These are phyloP conservation scores for Dascyllus trimaculatus DNA, from an alignment of 2,113 vertebrate genomes.

Conservation along the genomic window DNA sequence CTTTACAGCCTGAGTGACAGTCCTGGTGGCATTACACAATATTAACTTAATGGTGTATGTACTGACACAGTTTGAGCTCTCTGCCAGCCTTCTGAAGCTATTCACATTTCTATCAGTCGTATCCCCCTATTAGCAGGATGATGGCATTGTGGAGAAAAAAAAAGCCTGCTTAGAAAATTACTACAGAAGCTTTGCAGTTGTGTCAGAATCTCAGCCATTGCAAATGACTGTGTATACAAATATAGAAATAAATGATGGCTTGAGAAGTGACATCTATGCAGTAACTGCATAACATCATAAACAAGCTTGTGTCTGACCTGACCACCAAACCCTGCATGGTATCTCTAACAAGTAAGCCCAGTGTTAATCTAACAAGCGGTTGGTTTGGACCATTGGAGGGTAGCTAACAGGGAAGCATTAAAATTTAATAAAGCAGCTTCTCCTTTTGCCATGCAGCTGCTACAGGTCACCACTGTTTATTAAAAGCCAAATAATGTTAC, in stretches of 20 bases:
- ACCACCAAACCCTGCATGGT: not conserved
- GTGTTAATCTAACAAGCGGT: conserved; percentile 11
- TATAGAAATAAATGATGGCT: not conserved
- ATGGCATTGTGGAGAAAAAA: conserved; percentile 19
- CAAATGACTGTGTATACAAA: not conserved
- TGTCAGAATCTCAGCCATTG: conserved; percentile 23
- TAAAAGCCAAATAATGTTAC: not conserved
- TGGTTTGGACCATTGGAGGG: conserved; percentile 14
- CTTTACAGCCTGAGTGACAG: conserved; percentile 44
- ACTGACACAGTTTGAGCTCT: conserved; percentile 50
- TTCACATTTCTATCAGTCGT: conserved; percentile 48
- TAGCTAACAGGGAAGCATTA: conserved; percentile 13
- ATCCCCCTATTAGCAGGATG: conserved; percentile 39
- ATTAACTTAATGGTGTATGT: conserved; percentile 54
- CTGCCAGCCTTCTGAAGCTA: conserved; percentile 35
- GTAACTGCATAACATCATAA: not conserved
- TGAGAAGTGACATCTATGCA: not conserved
- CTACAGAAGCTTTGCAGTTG: not conserved
- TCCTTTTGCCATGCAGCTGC: not conserved
- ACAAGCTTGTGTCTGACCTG: not conserved
- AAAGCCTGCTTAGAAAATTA: not conserved
- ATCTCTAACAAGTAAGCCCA: not conserved
- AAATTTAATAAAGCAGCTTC: conserved; percentile 19
- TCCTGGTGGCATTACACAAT: conserved; percentile 50
- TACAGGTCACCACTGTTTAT: conserved; percentile 2